Percentiles rank a stretch among this genome's conserved stretches.
Evolutionary conservation across 2,797 vertebrate genomes (phyloP).

Genomic region (Xiphorhynchus erythropygius): DNA sequence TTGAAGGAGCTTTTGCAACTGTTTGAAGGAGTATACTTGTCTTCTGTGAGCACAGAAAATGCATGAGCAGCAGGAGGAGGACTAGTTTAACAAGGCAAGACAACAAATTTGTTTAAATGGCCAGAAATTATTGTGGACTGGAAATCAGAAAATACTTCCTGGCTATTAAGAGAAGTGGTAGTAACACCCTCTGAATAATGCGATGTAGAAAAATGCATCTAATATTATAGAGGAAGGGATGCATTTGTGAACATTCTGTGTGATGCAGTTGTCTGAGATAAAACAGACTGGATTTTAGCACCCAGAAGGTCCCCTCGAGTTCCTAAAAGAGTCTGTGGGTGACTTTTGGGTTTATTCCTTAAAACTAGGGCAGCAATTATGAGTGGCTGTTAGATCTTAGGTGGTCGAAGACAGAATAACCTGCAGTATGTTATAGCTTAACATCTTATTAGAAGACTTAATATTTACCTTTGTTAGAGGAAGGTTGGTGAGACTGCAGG

Average conservation of each 20-base stretch:
- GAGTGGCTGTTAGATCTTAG: neutral
- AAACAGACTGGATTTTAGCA: neutral
- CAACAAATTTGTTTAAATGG: neutral
- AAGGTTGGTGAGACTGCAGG: neutral
- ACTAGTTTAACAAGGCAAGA: neutral
- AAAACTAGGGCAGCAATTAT: neutral
- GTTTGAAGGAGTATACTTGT: neutral
- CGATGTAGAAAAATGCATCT: neutral
- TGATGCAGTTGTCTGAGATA: neutral
- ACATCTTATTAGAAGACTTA: neutral
- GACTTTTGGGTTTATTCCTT: neutral
- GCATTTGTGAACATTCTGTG: neutral
- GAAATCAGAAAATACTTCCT: neutral
- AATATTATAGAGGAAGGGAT: neutral
- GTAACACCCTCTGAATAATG: neutral
- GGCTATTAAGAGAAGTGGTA: neutral
- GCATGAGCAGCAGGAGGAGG: neutral
- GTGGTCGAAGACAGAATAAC: neutral
- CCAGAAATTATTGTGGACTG: neutral
- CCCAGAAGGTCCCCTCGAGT: neutral
- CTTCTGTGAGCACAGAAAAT: neutral
- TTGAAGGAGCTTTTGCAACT: neutral
- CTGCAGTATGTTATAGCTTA: neutral
- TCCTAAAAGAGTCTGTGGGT: neutral
- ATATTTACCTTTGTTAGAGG: neutral